Conservation (phyloP, 1,140 invertebrate species). For the Gryon sp. region DNA sequence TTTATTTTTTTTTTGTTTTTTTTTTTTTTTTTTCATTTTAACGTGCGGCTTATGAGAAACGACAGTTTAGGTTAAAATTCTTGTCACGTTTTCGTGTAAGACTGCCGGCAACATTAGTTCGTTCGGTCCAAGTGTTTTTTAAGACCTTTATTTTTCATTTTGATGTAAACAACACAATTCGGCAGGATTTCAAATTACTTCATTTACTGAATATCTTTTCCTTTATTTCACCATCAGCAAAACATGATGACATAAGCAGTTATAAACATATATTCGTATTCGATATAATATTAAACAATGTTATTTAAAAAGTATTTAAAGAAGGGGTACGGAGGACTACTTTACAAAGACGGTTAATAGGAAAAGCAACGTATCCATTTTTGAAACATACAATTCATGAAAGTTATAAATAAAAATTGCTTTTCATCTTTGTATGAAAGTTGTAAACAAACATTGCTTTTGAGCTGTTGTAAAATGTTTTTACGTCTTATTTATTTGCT, state of each 20-base stretch:
- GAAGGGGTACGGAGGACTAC: too few relatives aligned
- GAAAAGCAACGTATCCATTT: not conserved
- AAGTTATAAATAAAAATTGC: conserved; percentile 36
- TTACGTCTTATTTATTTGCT: conserved; percentile 36
- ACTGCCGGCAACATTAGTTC: conserved; percentile 35
- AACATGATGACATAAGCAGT: too few relatives aligned
- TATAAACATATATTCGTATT: too few relatives aligned
- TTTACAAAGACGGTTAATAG: too few relatives aligned
- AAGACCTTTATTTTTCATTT: conserved; percentile 29
- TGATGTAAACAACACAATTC: conserved; percentile 33
- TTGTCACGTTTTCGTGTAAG: conserved; percentile 45
- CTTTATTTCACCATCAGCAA: too few relatives aligned
- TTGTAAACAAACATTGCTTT: too few relatives aligned
- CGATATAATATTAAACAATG: too few relatives aligned
- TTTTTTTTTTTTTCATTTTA: not conserved
- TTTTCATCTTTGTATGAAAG: too few relatives aligned
- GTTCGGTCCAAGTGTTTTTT: conserved; percentile 31
- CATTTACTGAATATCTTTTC: conserved; percentile 13
- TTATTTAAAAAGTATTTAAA: too few relatives aligned
- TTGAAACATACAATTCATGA: conserved; percentile 17
- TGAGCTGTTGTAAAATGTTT: conserved; percentile 38
- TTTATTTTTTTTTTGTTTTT: too few relatives aligned
- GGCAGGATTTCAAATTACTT: conserved; percentile 15
- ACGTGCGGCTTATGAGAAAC: conserved; percentile 12
- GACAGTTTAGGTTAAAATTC: conserved; percentile 31